Evolutionary conservation across 2,113 vertebrate species (phyloP), one percentile per base, ranked within the genome.

Genomic region (Zosterops pallidus): DNA sequence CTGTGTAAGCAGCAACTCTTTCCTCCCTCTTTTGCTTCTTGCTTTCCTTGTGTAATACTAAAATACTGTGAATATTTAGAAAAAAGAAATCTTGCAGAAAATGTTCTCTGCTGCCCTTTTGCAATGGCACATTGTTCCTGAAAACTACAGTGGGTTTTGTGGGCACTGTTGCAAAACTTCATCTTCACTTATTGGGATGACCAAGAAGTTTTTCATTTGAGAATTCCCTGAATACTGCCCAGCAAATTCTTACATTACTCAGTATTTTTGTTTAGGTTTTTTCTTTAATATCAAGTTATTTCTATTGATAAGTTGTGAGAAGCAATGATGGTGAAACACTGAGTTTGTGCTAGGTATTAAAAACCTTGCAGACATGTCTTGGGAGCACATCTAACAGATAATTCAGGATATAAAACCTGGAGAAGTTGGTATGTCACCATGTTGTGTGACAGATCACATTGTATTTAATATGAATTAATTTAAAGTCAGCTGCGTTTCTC

Each of bases 21-120:
- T 94, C 50, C 25, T 91, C 65, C 79, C 46, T 88, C 83, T 93
- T 93, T 91, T 93, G 75, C 87, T 94, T 95, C 68, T 93, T 76
- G 53, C 37, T 41, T 91, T 88, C 31, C 78, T 94, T 94, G 93
- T 7, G 9, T 95, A 85, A 85, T 88, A 60, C 52, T 94, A 86
- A 90, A 95, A 74, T 81, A 42, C 33, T 87, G 55, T 53, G 41
- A 79, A 79, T 94, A 57, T n/a, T 82, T 57, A 78, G 78, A 79
- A 88, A 82, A 90, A 84, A 35, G 24, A 70, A 74, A 70, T 86
- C 63, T 80, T 70, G 44, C 64, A 86, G 33, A 95, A 94, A 53
- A 60, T 69, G 39, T 90, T 90, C 41, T 59, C 31, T 91, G 63
- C 78, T 95, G 86, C 69, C 60, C 19, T 89, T 94, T 82, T 96